Evolutionary conservation across 2,797 vertebrate genomes (phyloP), one percentile per base, ranked within the genome.

Genomic region (Lates japonicus): DNA sequence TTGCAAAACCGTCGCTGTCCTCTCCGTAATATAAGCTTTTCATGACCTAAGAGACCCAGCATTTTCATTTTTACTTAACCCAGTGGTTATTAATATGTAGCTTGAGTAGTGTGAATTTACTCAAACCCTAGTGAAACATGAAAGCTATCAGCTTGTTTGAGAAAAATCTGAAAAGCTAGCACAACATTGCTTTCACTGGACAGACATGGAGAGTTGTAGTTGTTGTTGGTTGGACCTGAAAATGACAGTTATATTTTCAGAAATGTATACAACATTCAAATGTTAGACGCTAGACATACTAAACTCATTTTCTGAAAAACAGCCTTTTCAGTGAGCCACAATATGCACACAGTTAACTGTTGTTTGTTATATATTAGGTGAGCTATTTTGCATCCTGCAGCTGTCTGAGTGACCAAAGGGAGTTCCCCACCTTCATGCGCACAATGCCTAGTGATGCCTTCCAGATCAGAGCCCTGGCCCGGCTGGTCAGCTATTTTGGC

Each of bases 321-420:
- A 46, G n/a, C 7, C 12, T 42, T 76, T 63, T 67, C 11, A 64
- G 6, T 20, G 10, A 64, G 12, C 11, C 9, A n/a, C 1, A 55
- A 29, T 55, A 12, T 42, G 49, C 48, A 51, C 52, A 78, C 29
- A 14, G 9, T 76, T 72, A 61, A 71, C n/a, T 63, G 17, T 54
- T 78, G 29, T 80, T 90, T 62, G 62, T 79, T 90, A 17, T 74
- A 33, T 84, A 71, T 33, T 78, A 97, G 96, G 96, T 97, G 86
- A 95, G 95, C 72, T 97, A 96, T 82, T 95, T 96, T 71, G 95
- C 96, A 25, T 96, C 95, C 37, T 95, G 95, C 80, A 94, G 90
- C 49, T 92, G 96, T 88, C 94, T 97, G 52, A 96, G 96, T 84
- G 94, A 96, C 86, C 95, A 96, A 74, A 93, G 86, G 70, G 94